These are phyloP conservation scores for Euglossa dilemma DNA, from an alignment of 1,140 invertebrate species.

Conservation along the genomic window DNA sequence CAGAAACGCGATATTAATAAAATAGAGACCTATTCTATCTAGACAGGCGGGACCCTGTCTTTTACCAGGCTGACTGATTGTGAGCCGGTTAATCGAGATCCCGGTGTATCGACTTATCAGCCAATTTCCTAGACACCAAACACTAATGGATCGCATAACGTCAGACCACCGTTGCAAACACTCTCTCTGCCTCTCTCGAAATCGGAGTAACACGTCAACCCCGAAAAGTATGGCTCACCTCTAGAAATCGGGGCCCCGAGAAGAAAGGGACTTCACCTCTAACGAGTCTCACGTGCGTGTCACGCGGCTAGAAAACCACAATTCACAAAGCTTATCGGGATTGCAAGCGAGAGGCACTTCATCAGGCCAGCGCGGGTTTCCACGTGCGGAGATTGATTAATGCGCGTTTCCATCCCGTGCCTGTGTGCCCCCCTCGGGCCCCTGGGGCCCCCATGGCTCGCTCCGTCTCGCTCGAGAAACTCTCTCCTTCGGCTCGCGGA, in stretches of 20 bases:
- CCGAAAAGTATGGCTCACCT: neutral
- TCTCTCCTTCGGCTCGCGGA: conserved; percentile 55
- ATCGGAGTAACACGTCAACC: too few relatives aligned
- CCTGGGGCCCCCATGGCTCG: neutral
- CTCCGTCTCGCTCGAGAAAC: conserved; percentile 53
- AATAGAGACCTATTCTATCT: too few relatives aligned
- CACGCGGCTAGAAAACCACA: conserved; percentile 11
- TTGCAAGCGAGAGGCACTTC: conserved; percentile 37
- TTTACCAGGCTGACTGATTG: too few relatives aligned
- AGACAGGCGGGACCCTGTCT: too few relatives aligned
- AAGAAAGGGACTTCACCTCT: neutral
- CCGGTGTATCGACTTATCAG: too few relatives aligned
- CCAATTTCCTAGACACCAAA: too few relatives aligned
- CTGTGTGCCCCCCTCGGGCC: too few relatives aligned
- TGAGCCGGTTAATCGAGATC: too few relatives aligned
- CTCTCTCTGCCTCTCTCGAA: too few relatives aligned
- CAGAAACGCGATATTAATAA: too few relatives aligned
- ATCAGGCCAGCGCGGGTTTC: conserved; percentile 56
- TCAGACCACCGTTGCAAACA: too few relatives aligned
- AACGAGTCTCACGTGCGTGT: neutral
- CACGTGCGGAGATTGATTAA: conserved; percentile 69
- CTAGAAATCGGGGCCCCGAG: neutral
- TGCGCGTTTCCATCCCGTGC: conserved; percentile 65
- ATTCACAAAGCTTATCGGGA: conserved; percentile 56
- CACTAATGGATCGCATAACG: too few relatives aligned